Percentiles rank a stretch among this genome's conserved stretches.
Conservation (phyloP, 2,888 invertebrate genomes). For the Alviniconcha strummeri region DNA sequence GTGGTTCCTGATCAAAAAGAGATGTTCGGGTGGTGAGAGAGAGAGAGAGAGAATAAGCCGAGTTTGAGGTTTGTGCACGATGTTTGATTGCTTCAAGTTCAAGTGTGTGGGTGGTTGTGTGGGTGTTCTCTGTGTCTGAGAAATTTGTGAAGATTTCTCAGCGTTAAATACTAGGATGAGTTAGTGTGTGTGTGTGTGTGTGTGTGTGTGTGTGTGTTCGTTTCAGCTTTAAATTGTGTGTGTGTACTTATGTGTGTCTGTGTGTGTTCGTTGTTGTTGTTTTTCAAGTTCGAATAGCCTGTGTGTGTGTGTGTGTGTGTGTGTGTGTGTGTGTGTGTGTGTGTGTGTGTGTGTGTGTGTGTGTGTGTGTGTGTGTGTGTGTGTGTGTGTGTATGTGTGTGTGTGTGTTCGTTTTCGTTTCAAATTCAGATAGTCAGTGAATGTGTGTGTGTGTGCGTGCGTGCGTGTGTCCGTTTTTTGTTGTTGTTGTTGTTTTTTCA, state of each 20-base stretch:
- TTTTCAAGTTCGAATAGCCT: background rate
- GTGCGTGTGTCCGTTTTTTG: background rate
- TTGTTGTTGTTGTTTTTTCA: background rate
- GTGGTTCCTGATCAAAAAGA: no score
- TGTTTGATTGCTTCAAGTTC: no score
- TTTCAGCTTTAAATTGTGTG: background rate
- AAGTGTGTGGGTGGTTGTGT: no score
- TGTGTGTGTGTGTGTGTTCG: background rate
- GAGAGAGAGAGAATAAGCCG: no score
- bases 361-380: constrained; percentile 3
- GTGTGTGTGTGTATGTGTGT: background rate
- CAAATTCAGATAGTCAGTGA: background rate
- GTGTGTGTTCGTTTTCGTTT: background rate
- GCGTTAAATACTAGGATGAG: no score
- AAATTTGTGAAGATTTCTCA: no score
- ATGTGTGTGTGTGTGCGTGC: background rate
- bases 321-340: background rate
- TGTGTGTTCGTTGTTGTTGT: background rate
- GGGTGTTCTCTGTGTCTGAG: no score
- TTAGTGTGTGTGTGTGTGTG: no score
- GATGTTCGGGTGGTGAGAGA: no score
- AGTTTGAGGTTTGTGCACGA: no score
- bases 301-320: background rate
- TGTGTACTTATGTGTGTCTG: background rate
- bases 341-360: constrained; percentile 3